Percentiles rank a stretch among this genome's conserved stretches.
Evolutionary conservation across 1,140 invertebrate genomes (phyloP).

Genomic region (Anthonomus grandis): DNA sequence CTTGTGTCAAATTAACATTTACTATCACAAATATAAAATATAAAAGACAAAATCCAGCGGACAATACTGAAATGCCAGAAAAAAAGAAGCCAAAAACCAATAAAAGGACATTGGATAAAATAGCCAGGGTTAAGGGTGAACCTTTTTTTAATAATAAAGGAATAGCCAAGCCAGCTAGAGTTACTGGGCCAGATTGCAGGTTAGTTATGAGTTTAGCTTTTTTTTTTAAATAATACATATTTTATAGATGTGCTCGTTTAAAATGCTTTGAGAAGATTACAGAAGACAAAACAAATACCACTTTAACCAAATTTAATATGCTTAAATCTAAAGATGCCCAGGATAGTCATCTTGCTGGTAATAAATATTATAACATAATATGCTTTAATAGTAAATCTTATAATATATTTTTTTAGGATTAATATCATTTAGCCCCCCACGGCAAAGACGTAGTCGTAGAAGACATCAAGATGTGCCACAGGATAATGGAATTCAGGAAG

Average conservation of each 20-base stretch:
- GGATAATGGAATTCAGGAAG: not conserved
- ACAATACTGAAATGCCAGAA: not conserved
- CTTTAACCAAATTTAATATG: not conserved
- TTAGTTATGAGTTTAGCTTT: not conserved
- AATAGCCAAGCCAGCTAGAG: not conserved
- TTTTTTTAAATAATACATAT: not conserved
- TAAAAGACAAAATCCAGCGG: not conserved
- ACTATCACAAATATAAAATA: not conserved
- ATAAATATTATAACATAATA: not conserved
- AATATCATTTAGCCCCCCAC: not conserved
- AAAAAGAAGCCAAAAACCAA: not conserved
- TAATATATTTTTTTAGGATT: too few relatives aligned
- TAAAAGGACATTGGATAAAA: not conserved
- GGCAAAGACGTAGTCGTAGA: not conserved
- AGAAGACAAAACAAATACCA: not conserved
- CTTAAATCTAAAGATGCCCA: conserved; percentile 1
- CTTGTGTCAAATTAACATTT: not conserved
- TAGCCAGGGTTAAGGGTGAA: not conserved
- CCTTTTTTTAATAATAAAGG: not conserved
- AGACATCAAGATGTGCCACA: conserved; percentile 2
- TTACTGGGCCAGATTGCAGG: not conserved
- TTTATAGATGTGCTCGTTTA: not conserved
- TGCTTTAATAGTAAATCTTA: too few relatives aligned
- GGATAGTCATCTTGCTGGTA: conserved; percentile 4
- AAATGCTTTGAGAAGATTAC: not conserved